phyloP scores from a whole-genome alignment of 2,113 vertebrate genomes.

The Nycticryphes semicollaris region DNA sequence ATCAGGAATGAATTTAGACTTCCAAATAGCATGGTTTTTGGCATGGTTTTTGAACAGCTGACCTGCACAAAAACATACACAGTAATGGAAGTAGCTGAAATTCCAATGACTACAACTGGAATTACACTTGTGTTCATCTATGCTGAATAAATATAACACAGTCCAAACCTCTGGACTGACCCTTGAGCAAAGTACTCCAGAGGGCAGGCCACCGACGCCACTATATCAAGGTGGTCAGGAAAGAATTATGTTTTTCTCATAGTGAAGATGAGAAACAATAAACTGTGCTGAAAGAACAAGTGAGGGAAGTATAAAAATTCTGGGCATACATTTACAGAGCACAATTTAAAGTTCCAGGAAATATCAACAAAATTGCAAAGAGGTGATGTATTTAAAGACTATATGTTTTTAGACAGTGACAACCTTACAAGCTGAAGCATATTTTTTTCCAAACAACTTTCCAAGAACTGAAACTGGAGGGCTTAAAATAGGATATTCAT shows the following conservation, averaged over 20 bases:
- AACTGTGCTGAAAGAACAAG: conserved; percentile 52
- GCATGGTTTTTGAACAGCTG: neutral
- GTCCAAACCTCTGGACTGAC: neutral
- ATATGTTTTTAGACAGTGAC: neutral
- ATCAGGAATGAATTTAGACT: fast-evolving
- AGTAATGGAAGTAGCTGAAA: neutral
- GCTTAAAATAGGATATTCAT: conserved; percentile 14
- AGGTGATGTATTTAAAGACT: neutral
- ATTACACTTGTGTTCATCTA: neutral
- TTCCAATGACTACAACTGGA: neutral
- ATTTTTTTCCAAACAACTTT: neutral
- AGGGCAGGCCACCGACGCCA: neutral
- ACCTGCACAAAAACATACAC: neutral
- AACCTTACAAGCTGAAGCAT: neutral
- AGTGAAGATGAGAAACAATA: neutral
- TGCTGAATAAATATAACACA: neutral
- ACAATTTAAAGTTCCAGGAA: conserved; percentile 50
- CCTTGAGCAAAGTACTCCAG: neutral
- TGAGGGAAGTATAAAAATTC: conserved; percentile 36
- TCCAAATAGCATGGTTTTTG: neutral
- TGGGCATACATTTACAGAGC: conserved; percentile 48
- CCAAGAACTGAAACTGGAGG: neutral
- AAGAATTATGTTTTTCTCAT: neutral
- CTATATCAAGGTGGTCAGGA: neutral
- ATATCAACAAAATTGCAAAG: neutral